Base-by-base conservation (phyloP, 1,140 invertebrate genomes). In the Hylaeus anthracinus region DNA sequence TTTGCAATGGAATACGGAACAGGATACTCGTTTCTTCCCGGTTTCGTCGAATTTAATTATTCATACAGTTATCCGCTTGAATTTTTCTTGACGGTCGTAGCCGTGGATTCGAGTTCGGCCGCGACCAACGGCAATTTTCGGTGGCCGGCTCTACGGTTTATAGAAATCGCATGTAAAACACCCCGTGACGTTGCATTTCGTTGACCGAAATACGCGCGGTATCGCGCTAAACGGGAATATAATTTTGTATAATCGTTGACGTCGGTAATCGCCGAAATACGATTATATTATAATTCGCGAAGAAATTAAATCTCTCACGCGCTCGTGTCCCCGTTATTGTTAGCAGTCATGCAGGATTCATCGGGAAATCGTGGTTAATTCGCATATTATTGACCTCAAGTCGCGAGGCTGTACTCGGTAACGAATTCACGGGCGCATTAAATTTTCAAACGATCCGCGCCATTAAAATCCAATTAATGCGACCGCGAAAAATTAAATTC, bases 301-400 rank as follows among this genome's bases (percentile, higher is more conserved):
- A 51, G 55, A 70, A 77, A 77, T 70, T 41, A 70, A 77, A 77
- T 67, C 55, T 58, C 26, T 51, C 26, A 39, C 43, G 14, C 26
- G 58, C 2, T 6, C 5, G 10, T 10, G 14, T 14, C 9, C 9
- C n/a, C n/a, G 70, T 60, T 9, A 26, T 37, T 26, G 53, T 41
- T 9, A 55, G 3, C 67, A 39, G 10, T 14, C 9, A n/a, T 3
- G 39, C n/a, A 9, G 12, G 43, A 58, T 60, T n/a, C 15, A 37
- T 4, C 2, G 8, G 48, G n/a, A 55, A 65, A 65, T 55, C 61
- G 5, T 3, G 37, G 39, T 69, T 69, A 60, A 76, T 69, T 76
- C 74, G 10, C 5, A 5, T 37, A 41, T 61, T 14, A 14, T 58
- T 10, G 55, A 45, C 26, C 5, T 48, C n/a, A 14, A 55, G 41